These are phyloP conservation scores for Antheraea mylitta DNA, from an alignment of 1,140 invertebrate genomes.

Conservation along the genomic window DNA sequence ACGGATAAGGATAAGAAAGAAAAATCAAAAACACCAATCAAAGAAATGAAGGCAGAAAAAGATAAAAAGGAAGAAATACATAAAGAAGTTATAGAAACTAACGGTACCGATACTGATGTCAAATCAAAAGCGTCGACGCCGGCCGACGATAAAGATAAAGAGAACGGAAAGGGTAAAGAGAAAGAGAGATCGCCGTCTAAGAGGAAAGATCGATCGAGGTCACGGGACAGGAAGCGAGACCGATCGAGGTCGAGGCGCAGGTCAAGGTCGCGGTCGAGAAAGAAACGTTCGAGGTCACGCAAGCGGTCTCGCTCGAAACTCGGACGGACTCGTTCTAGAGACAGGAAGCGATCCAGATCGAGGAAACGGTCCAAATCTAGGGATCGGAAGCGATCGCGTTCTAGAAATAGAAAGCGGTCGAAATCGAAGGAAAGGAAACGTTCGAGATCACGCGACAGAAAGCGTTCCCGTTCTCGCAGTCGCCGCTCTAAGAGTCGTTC, in stretches of 20 bases:
- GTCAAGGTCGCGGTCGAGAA: slow-evolving; percentile 58
- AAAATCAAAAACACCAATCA: slow-evolving; percentile 51
- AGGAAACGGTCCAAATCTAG: slow-evolving; percentile 61
- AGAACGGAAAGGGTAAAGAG: slow-evolving; percentile 43
- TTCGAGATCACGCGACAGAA: slow-evolving; percentile 67
- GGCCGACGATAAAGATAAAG: slow-evolving; percentile 56
- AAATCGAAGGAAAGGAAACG: slow-evolving; percentile 69
- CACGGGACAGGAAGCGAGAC: slow-evolving; percentile 60
- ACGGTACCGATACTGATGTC: slow-evolving; percentile 57
- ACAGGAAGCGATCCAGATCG: slow-evolving; percentile 66
- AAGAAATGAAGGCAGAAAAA: slow-evolving; percentile 47
- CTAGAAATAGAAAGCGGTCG: slow-evolving; percentile 65
- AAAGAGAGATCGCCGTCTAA: slow-evolving; percentile 76
- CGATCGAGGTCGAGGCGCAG: slow-evolving; percentile 63
- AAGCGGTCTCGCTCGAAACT: slow-evolving; percentile 48
- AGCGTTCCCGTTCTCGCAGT: slow-evolving; percentile 62
- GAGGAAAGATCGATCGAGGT: slow-evolving; percentile 71
- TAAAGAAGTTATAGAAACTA: slow-evolving; percentile 42
- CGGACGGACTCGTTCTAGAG: slow-evolving; percentile 57
- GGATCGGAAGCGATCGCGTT: slow-evolving; percentile 71
- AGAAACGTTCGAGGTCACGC: slow-evolving; percentile 62
- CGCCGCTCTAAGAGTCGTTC: slow-evolving; percentile 65
- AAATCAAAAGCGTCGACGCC: slow-evolving; percentile 68
- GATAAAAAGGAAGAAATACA: slow-evolving; percentile 41
- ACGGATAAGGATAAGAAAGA: slow-evolving; percentile 29